A percentile compares a stretch with the other conserved stretches of the same genome.
Evolutionary conservation across 2,797 vertebrate species (phyloP).

Genomic region (Cirrhinus molitorella): DNA sequence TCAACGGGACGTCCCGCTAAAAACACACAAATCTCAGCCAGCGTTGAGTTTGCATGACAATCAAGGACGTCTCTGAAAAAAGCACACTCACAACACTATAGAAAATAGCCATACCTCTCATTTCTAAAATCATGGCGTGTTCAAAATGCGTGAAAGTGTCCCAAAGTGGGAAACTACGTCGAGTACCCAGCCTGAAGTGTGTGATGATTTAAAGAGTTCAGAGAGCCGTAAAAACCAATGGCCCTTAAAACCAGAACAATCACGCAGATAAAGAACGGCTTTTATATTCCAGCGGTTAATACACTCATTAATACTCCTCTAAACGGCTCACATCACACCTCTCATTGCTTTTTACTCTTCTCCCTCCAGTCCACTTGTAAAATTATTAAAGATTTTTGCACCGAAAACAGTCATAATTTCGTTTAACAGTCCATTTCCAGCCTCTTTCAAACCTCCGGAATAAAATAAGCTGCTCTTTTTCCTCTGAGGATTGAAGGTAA

Average conservation of each 20-base stretch:
- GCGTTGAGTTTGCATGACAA: background rate
- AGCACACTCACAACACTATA: background rate
- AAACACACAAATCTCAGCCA: background rate
- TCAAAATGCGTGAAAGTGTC: conserved; percentile 3
- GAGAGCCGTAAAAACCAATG: conserved; percentile 23
- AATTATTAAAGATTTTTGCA: background rate
- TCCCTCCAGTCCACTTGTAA: conserved; percentile 4
- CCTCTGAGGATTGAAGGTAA: background rate
- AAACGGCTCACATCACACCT: conserved; percentile 8
- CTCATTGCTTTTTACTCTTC: background rate
- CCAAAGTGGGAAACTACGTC: background rate
- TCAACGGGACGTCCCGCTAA: background rate
- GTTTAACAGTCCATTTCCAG: background rate
- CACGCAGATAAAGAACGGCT: background rate
- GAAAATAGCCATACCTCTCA: background rate
- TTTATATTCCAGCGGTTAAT: conserved; percentile 10
- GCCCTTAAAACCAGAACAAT: conserved; percentile 24
- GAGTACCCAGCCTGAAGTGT: no score
- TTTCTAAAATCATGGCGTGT: background rate
- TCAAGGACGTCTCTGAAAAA: background rate
- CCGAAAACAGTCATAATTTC: background rate
- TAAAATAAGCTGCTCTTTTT: background rate
- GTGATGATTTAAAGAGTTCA: conserved; percentile 36
- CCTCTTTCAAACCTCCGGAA: no score
- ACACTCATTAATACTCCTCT: conserved; percentile 16